These are phyloP conservation scores for Lysandra bellargus DNA, from an alignment of 2,888 invertebrate species.

Conservation along the genomic window DNA sequence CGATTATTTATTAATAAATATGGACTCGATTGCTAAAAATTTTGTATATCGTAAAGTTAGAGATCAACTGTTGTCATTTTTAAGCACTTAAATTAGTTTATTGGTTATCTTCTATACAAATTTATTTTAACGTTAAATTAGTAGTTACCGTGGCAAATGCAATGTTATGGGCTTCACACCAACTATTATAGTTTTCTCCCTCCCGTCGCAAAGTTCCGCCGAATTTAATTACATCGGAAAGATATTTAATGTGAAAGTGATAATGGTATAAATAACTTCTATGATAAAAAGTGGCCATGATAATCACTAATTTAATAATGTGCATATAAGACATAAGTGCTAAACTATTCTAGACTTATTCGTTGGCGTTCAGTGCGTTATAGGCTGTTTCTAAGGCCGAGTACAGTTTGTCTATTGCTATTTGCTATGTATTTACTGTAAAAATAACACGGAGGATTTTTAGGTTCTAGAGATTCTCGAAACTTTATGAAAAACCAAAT, in stretches of 20 bases:
- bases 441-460: background rate
- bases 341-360: constrained; percentile 22
- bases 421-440: background rate
- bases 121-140: constrained; percentile 3
- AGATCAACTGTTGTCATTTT: constrained; percentile 25
- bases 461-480: background rate
- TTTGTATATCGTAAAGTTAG: background rate
- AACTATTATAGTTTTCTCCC: background rate
- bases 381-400: constrained; percentile 27
- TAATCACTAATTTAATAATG: background rate
- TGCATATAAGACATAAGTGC: constrained; percentile 24
- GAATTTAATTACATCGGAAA: background rate
- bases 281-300: background rate
- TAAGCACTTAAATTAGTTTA: constrained; percentile 36
- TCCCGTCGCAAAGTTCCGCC: background rate
- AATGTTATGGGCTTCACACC: background rate
- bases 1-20: background rate
- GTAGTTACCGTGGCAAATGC: constrained; percentile 15
- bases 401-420: constrained; percentile 8
- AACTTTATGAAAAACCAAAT: background rate
- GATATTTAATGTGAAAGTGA: background rate
- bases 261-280: background rate
- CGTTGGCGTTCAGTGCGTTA: constrained; percentile 24
- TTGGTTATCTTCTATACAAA: constrained; percentile 38
- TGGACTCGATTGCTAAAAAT: background rate